Conservation (phyloP, 2,888 invertebrate species). For the Orthosia gracilis region DNA sequence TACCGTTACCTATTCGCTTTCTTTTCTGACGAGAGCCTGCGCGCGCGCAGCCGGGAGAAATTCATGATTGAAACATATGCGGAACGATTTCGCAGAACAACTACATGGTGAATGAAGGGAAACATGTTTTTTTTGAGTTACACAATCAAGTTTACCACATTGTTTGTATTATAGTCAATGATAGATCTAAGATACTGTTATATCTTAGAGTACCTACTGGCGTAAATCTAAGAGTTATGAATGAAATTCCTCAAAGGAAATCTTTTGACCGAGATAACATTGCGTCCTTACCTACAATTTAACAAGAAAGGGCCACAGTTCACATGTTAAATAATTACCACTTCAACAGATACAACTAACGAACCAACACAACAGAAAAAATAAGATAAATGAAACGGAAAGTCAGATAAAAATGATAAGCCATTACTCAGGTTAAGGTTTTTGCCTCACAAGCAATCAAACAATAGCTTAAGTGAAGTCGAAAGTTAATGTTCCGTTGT, state of each 20-base stretch:
- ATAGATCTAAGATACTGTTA: not conserved
- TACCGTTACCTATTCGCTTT: slow-evolving; percentile 88
- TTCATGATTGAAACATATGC: slow-evolving; percentile 71
- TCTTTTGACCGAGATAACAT: not conserved
- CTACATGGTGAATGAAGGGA: slow-evolving; percentile 60
- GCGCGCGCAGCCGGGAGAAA: slow-evolving; percentile 74
- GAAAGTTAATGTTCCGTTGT: slow-evolving; percentile 67
- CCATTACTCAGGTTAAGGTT: slow-evolving; percentile 47
- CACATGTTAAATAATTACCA: slow-evolving; percentile 1
- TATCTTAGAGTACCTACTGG: not conserved
- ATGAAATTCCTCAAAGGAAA: not conserved
- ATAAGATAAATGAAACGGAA: slow-evolving; percentile 40
- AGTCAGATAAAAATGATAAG: slow-evolving; percentile 49
- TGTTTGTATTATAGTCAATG: not conserved
- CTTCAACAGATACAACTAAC: not conserved
- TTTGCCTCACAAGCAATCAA: slow-evolving; percentile 50
- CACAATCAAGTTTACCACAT: slow-evolving; percentile 19
- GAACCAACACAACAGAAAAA: not conserved
- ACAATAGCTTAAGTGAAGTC: slow-evolving; percentile 67
- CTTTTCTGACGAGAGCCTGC: slow-evolving; percentile 78
- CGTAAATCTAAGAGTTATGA: not conserved
- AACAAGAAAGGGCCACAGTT: not conserved
- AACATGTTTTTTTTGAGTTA: slow-evolving; percentile 49
- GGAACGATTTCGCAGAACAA: slow-evolving; percentile 72
- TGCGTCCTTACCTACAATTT: not conserved